Conservation (phyloP, 2,113 vertebrate genomes). For the Noctilio leporinus region DNA sequence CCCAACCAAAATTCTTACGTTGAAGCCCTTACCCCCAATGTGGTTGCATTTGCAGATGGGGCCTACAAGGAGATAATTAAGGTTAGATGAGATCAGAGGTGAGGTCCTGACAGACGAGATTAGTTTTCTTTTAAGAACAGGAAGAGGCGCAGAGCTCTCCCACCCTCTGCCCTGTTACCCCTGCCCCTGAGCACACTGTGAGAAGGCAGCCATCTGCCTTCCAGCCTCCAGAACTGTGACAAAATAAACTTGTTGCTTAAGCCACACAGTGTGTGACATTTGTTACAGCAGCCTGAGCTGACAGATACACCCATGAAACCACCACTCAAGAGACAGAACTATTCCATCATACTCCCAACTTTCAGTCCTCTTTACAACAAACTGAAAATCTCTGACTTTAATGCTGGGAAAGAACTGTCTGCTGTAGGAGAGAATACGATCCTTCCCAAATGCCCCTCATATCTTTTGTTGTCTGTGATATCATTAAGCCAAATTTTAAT, state of each 20-base stretch:
- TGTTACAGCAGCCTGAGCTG: neutral
- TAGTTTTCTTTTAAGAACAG: neutral
- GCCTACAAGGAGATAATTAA: neutral
- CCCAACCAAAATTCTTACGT: neutral
- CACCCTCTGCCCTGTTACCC: neutral
- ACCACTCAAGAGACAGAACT: neutral
- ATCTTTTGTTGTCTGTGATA: neutral
- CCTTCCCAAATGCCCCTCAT: neutral
- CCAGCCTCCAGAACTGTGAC: neutral
- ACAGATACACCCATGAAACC: neutral
- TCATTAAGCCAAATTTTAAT: conserved; percentile 23
- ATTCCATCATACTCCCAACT: neutral
- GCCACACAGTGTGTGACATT: neutral
- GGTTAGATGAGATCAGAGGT: neutral
- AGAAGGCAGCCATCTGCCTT: no score
- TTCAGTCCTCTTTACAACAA: neutral
- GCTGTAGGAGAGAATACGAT: neutral
- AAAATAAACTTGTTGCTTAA: neutral
- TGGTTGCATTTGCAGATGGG: neutral
- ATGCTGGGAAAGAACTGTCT: neutral
- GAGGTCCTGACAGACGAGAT: neutral
- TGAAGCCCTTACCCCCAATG: neutral
- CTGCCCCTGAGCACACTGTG: no score
- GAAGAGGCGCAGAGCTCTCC: neutral
- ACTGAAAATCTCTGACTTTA: neutral